phyloP scores from a whole-genome alignment of 2,797 vertebrate species.

The Diceros bicornis region DNA sequence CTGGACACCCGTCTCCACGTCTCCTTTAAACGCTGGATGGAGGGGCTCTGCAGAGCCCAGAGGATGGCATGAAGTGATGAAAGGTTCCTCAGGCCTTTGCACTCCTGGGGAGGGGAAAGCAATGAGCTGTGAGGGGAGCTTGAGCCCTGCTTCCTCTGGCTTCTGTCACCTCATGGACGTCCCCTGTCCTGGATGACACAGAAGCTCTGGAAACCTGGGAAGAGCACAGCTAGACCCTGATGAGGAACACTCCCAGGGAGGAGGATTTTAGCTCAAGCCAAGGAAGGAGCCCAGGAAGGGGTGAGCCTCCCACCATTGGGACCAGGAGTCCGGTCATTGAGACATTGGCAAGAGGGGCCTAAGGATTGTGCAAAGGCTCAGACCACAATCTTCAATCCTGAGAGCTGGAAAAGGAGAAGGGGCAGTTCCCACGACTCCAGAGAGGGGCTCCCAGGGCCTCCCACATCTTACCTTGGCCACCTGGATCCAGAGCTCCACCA shows the following conservation, averaged over 20 bases:
- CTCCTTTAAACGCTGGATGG: constrained; percentile 93
- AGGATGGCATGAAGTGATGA: constrained; percentile 94
- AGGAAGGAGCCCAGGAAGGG: too few species aligned
- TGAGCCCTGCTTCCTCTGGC: neutral
- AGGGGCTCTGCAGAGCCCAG: constrained; percentile 93
- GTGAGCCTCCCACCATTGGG: neutral
- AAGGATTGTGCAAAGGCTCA: too few species aligned
- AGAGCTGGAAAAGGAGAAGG: too few species aligned
- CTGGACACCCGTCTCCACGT: too few species aligned
- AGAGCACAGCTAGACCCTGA: neutral
- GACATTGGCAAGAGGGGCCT: too few species aligned
- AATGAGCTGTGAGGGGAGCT: rapidly evolving
- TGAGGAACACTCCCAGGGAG: neutral
- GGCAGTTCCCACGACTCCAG: too few species aligned
- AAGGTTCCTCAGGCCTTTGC: constrained; percentile 96
- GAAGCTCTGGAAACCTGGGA: too few species aligned
- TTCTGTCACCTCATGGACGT: neutral
- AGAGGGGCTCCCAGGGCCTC: too few species aligned
- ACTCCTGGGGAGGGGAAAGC: constrained; percentile 90
- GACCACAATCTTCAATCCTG: too few species aligned
- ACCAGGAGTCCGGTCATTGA: too few species aligned
- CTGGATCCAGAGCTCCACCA: too few species aligned
- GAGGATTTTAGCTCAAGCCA: neutral
- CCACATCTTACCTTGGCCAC: too few species aligned
- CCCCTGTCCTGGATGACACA: neutral